Evolutionary conservation across 1,140 invertebrate genomes (phyloP).

Genomic region (Eueides isabella): DNA sequence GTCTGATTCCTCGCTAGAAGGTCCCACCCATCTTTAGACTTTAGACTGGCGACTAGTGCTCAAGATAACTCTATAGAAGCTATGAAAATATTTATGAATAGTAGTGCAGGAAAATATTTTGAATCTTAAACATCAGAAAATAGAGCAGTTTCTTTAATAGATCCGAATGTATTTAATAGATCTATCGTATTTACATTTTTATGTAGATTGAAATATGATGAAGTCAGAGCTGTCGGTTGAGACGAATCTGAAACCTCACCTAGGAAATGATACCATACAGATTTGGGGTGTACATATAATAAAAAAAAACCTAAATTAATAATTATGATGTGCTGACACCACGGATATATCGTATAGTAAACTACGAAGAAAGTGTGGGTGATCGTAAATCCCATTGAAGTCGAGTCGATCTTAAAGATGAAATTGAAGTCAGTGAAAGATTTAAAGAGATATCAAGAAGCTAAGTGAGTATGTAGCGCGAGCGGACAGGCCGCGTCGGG

Average conservation of each 20-base stretch:
- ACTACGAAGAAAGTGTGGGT: slow-evolving; percentile 51
- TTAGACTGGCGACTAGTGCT: slow-evolving; percentile 56
- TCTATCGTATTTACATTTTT: slow-evolving; percentile 72
- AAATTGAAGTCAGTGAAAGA: slow-evolving; percentile 48
- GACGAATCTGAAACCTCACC: background rate
- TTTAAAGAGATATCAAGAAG: slow-evolving; percentile 50
- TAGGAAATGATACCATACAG: slow-evolving; percentile 11
- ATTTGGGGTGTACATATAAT: slow-evolving; percentile 21
- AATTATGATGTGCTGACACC: slow-evolving; percentile 76
- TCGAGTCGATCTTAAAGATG: slow-evolving; percentile 45
- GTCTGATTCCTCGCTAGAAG: slow-evolving; percentile 44
- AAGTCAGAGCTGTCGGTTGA: slow-evolving; percentile 5
- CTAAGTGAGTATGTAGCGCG: slow-evolving; percentile 55
- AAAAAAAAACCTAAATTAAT: slow-evolving; percentile 37
- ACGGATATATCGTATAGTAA: slow-evolving; percentile 44
- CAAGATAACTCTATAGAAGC: slow-evolving; percentile 65
- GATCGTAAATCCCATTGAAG: slow-evolving; percentile 45
- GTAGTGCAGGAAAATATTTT: slow-evolving; percentile 69
- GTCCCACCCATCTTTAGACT: slow-evolving; percentile 46
- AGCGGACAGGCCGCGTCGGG: slow-evolving; percentile 56
- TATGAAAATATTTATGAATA: slow-evolving; percentile 75
- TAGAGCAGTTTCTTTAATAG: slow-evolving; percentile 70
- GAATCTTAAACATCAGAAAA: slow-evolving; percentile 71
- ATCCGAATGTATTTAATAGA: slow-evolving; percentile 63
- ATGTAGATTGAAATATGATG: slow-evolving; percentile 65